Evolutionary conservation across 2,113 vertebrate species (phyloP), one percentile per base, ranked within the genome.

Genomic region (Misgurnus mizolepis): DNA sequence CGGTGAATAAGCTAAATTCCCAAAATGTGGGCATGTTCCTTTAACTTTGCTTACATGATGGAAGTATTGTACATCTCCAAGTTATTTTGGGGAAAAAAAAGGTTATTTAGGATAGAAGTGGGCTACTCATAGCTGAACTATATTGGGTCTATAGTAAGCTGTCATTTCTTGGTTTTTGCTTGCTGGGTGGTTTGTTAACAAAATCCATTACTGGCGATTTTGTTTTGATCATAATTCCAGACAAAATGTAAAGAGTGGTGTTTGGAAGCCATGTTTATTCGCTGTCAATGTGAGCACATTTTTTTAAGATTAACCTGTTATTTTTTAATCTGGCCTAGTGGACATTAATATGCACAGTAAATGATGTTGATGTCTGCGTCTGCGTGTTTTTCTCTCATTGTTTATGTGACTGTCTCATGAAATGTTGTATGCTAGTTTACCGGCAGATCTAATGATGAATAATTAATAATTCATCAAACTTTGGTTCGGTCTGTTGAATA

Each of bases 401-500:
- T 71, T 79, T 6, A 53, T 69, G 56, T 53, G 55, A 79, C 27
- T 8, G 41, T 39, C 56, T 60, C 17, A 27, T 14, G 39, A 58
- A 18, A 67, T 9, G 8, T 9, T n/a, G 0, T 14, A n/a, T n/a
- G 55, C 2, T 15, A 39, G 8, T 56, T 58, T 55, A 56, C 45
- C n/a, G 0, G 14, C 18, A 49, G 50, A 67, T 60, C 58, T 34
- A 61, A 53, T 79, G 4, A 55, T 14, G 67, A 50, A 71, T 71
- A 43, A 71, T 71, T 53, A 79, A 71, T 64, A 8, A 62, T 70
- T 39, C 45, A 5, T 70, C 22, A n/a, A 50, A 18, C 71, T 74
- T 53, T 45, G 27, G 10, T 47, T 53, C 4, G 62, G 55, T 47
- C 66, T 76, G 80, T 47, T 79, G 70, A 79, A 79, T 71, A 62